Conservation (phyloP, 2,888 invertebrate species). For the Horisme vitalbata region DNA sequence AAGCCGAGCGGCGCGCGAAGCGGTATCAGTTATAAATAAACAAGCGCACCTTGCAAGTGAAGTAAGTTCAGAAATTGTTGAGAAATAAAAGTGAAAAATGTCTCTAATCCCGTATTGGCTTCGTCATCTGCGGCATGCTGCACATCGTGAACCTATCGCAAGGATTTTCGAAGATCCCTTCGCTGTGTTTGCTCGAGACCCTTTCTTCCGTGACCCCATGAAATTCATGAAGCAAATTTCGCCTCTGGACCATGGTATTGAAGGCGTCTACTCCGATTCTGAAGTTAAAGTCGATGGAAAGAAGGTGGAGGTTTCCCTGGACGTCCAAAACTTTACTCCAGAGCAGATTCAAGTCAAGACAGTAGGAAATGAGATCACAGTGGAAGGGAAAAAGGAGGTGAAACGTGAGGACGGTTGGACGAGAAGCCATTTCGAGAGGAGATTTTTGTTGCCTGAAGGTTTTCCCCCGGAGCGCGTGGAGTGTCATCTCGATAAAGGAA, state of each 20-base stretch:
- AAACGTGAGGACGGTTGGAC: conserved; percentile 89
- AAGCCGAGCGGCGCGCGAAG: conserved; percentile 34
- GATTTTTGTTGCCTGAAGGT: conserved; percentile 89
- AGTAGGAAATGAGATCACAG: conserved; percentile 86
- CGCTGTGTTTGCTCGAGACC: conserved; percentile 57
- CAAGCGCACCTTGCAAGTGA: too few relatives aligned
- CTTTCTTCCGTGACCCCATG: conserved; percentile 68
- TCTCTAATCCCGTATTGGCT: conserved; percentile 73
- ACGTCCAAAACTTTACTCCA: conserved; percentile 91
- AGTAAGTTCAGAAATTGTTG: too few relatives aligned
- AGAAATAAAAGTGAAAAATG: conserved; percentile 47
- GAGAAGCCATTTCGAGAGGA: conserved; percentile 88
- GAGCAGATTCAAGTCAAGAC: conserved; percentile 91
- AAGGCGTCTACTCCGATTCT: conserved; percentile 79
- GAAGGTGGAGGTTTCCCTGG: conserved; percentile 87
- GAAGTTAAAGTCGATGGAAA: conserved; percentile 84
- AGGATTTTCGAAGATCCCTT: conserved; percentile 67
- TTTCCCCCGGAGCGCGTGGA: conserved; percentile 88
- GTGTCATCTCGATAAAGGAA: conserved; percentile 90
- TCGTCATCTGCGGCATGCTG: conserved; percentile 67
- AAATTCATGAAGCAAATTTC: conserved; percentile 58
- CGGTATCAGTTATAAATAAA: conserved; percentile 34
- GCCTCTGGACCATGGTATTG: conserved; percentile 62
- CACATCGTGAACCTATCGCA: conserved; percentile 59
- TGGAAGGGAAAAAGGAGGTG: conserved; percentile 92